phyloP scores from a whole-genome alignment of 2,113 vertebrate genomes.

The cat (Felis catus) region F.catus_Fca126_mat1.0 CM031419.1:149070001-149070500 shows the following conservation, averaged over 20 bases:
- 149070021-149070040: background rate
- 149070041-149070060: background rate
- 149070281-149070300: background rate
- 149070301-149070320: background rate
- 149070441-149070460: background rate
- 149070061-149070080: background rate
- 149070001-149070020: background rate
- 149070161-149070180: background rate
- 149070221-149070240: background rate
- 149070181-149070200: background rate
- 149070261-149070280: background rate
- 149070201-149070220: background rate
- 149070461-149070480: background rate
- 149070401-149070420: background rate
- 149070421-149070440: background rate
- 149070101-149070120: background rate
- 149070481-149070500: background rate
- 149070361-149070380: background rate
- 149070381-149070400: background rate
- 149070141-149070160: background rate
- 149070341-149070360: background rate
- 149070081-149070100: slow-evolving; percentile 15
- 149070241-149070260: background rate
- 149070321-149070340: background rate
- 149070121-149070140: background rate